Evolutionary conservation across 2,888 invertebrate species (phyloP).

Genomic region (Branchellion lobata): DNA sequence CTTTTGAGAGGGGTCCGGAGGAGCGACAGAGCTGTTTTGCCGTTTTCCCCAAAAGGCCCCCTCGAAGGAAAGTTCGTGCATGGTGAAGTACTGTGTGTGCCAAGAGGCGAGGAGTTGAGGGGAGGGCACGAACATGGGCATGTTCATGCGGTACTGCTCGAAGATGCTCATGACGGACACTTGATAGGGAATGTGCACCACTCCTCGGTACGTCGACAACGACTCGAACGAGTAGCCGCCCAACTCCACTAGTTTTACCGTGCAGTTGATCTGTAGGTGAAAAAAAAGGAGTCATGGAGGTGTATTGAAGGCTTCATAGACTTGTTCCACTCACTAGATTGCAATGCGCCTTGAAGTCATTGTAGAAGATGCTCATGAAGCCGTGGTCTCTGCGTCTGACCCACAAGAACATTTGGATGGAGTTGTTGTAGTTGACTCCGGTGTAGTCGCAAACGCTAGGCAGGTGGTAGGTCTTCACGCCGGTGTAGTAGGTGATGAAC

Average conservation of each 20-base stretch:
- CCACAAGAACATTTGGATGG: not conserved
- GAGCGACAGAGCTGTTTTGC: not conserved
- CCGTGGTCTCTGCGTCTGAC: slow-evolving; percentile 29
- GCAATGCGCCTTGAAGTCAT: not conserved
- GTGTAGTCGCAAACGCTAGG: slow-evolving; percentile 40
- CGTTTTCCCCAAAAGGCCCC: not conserved
- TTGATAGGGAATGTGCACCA: slow-evolving; percentile 49
- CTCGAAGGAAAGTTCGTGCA: slow-evolving; percentile 13
- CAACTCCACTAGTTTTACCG: not conserved
- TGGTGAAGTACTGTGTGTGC: slow-evolving; percentile 19
- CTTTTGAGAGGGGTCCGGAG: slow-evolving; percentile 4
- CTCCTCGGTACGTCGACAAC: slow-evolving; percentile 43
- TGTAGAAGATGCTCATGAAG: slow-evolving; percentile 4
- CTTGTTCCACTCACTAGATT: not conserved
- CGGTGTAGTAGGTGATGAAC: slow-evolving; percentile 31
- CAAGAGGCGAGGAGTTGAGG: slow-evolving; percentile 43
- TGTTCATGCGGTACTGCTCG: slow-evolving; percentile 50
- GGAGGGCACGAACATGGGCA: slow-evolving; percentile 49
- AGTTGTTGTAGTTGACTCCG: slow-evolving; percentile 12
- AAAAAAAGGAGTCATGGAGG: no score
- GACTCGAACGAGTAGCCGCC: slow-evolving; percentile 30
- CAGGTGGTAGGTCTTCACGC: slow-evolving; percentile 24
- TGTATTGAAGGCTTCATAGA: no score
- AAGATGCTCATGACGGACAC: slow-evolving; percentile 48
- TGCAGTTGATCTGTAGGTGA: slow-evolving; percentile 14